Evolutionary conservation across 2,888 invertebrate species (phyloP).

Genomic region (Caenorhabditis parvicauda): DNA sequence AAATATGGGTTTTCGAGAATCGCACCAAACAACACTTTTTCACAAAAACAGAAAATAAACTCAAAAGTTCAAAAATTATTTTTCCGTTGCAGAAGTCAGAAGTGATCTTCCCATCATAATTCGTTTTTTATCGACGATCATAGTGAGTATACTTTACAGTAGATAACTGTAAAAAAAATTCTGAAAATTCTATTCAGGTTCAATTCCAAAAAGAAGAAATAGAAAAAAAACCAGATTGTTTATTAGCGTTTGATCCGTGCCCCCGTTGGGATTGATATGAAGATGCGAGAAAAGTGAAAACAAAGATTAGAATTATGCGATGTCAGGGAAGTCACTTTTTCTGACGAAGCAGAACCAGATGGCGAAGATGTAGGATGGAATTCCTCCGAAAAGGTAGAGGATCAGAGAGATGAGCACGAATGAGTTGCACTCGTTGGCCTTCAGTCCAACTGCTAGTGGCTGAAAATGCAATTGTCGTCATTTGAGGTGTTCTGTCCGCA

Average conservation of each 20-base stretch:
- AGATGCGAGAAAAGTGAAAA: no score
- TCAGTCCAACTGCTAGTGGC: constrained; percentile 46
- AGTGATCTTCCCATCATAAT: not conserved
- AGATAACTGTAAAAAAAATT: not conserved
- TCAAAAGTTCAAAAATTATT: no score
- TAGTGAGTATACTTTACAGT: not conserved
- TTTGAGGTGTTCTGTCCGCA: not conserved
- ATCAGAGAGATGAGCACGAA: constrained; percentile 44
- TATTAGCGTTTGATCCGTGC: not conserved
- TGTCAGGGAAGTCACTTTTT: constrained; percentile 18
- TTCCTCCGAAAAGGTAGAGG: constrained; percentile 43
- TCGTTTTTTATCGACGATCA: not conserved
- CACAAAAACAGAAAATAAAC: no score
- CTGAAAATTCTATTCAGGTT: no score
- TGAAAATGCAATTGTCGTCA: constrained; percentile 13
- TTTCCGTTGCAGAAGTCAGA: not conserved
- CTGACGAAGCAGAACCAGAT: constrained; percentile 50
- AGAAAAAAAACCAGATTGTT: not conserved
- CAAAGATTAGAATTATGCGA: constrained; percentile 22
- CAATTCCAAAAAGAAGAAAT: not conserved
- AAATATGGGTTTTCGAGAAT: no score
- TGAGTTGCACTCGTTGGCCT: constrained; percentile 49
- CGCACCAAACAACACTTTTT: no score
- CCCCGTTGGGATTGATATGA: constrained; percentile 3
- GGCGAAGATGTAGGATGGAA: constrained; percentile 45